Evolutionary conservation across 2,888 invertebrate species (phyloP).

Genomic region (Vanessa cardui): DNA sequence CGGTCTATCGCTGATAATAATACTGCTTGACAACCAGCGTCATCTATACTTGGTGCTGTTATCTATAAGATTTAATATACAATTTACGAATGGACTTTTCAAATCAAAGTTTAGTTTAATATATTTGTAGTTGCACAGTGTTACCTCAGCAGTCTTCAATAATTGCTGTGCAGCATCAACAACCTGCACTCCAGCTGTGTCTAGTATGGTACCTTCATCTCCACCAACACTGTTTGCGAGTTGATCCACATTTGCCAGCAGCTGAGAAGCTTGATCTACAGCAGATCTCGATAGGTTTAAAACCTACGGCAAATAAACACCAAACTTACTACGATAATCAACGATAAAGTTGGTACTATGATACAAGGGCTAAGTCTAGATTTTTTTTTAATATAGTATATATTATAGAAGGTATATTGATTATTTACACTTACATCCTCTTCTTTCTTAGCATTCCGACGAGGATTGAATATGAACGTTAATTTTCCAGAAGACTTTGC

Average conservation of each 20-base stretch:
- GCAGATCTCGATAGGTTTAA: slow-evolving; percentile 37
- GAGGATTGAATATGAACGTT: slow-evolving; percentile 33
- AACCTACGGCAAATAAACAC: slow-evolving; percentile 15
- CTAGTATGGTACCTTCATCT: slow-evolving; percentile 28
- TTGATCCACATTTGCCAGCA: slow-evolving; percentile 44
- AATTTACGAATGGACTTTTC: neutral
- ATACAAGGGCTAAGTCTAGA: too few relatives aligned
- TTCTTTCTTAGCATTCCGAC: slow-evolving; percentile 32
- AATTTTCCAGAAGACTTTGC: slow-evolving; percentile 42
- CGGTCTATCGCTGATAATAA: slow-evolving; percentile 53
- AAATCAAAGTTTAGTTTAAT: neutral
- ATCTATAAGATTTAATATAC: slow-evolving; percentile 17
- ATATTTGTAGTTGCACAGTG: neutral
- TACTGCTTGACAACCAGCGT: slow-evolving; percentile 62
- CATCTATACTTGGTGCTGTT: slow-evolving; percentile 54
- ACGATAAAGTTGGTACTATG: too few relatives aligned
- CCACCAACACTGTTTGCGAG: slow-evolving; percentile 39
- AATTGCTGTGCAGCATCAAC: slow-evolving; percentile 46
- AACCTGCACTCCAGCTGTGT: slow-evolving; percentile 35
- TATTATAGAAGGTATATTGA: too few relatives aligned
- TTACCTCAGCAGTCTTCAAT: slow-evolving; percentile 48
- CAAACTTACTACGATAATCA: too few relatives aligned
- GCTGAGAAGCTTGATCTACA: slow-evolving; percentile 43
- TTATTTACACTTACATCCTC: slow-evolving; percentile 38
- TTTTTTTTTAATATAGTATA: too few relatives aligned